Conservation (phyloP, 2,113 vertebrate species). For the Lipotes vexillifer region DNA sequence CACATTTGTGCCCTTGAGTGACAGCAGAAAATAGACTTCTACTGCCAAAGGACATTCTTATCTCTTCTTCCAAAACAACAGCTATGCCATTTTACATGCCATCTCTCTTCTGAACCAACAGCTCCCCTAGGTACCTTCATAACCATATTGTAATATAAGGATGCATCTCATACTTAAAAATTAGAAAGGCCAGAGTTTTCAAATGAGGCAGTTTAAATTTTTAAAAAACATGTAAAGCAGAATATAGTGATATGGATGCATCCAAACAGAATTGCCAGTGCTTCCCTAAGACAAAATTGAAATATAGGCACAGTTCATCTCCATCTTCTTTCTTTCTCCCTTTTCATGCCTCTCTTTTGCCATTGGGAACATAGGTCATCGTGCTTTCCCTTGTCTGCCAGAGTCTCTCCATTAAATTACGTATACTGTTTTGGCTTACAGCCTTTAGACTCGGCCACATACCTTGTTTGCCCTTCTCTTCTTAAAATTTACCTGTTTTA, state of each 20-base stretch:
- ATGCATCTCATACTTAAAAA: slow-evolving; percentile 7
- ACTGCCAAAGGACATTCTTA: background rate
- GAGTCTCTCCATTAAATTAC: background rate
- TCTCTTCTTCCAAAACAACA: background rate
- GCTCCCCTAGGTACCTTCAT: background rate
- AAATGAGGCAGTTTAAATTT: background rate
- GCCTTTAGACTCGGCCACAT: background rate
- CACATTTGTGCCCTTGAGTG: background rate
- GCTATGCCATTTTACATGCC: background rate
- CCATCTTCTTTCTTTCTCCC: background rate
- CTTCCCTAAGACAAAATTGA: slow-evolving; percentile 29
- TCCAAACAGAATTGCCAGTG: background rate
- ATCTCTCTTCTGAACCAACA: background rate
- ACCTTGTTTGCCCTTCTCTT: background rate
- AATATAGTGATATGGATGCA: background rate
- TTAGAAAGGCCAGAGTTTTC: background rate
- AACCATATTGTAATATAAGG: background rate
- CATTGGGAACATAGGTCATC: background rate
- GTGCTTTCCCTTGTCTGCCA: background rate
- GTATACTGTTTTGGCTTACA: background rate
- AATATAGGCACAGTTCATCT: background rate
- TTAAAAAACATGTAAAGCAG: background rate
- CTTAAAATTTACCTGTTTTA: background rate
- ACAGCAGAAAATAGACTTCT: background rate
- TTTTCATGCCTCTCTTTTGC: background rate